Percentiles rank a stretch among this genome's conserved stretches.
Conservation (phyloP, 1,140 invertebrate species). For the Drosophila bifasciata region DNA sequence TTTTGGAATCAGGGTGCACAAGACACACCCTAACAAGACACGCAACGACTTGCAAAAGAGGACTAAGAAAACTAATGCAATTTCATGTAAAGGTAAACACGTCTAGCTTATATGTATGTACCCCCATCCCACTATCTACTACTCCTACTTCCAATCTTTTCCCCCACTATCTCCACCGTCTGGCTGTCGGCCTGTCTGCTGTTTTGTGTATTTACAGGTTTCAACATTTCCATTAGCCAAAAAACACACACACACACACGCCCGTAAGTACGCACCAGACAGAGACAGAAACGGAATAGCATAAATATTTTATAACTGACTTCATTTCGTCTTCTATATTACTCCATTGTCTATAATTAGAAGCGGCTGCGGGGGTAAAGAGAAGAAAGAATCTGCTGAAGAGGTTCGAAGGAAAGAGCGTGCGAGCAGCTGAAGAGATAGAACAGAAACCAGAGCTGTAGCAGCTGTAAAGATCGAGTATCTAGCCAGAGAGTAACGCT, state of each 20-base stretch:
- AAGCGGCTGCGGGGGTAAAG: conserved; percentile 33
- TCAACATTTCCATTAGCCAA: conserved; percentile 75
- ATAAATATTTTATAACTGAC: conserved; percentile 78
- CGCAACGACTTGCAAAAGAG: conserved; percentile 25
- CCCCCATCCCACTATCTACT: background rate
- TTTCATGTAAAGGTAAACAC: conserved; percentile 61
- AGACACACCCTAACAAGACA: conserved; percentile 43
- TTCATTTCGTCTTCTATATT: conserved; percentile 67
- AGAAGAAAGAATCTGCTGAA: background rate
- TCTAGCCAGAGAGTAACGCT: no score
- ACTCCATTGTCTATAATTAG: conserved; percentile 77
- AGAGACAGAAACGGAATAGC: conserved; percentile 1
- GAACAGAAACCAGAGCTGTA: no score
- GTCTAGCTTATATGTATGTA: conserved; percentile 29
- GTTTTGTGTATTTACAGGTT: conserved; percentile 60
- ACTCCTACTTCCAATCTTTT: background rate
- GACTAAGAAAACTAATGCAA: conserved; percentile 57
- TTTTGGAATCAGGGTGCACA: conserved; percentile 28
- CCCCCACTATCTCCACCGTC: background rate
- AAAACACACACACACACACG: conserved; percentile 26
- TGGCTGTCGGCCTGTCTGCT: background rate
- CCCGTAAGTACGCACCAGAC: background rate
- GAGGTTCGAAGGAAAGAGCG: no score
- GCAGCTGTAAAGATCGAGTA: no score
- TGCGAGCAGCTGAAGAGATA: no score